Evolutionary conservation across 2,888 invertebrate genomes (phyloP), one percentile per base, ranked within the genome.

Genomic region (Tholera decimalis): DNA sequence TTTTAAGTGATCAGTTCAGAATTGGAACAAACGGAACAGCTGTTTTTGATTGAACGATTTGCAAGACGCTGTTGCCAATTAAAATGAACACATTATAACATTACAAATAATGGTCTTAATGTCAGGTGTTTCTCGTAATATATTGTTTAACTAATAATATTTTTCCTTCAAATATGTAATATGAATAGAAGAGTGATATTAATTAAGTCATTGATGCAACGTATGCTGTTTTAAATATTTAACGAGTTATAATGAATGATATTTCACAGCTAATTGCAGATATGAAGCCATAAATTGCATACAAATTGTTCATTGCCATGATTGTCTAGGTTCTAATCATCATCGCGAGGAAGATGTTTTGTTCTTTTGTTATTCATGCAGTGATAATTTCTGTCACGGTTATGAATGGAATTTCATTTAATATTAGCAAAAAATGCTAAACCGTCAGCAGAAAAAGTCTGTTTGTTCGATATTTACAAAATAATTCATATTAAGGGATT

Each of bases 231-330:
- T 94, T 93, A 90, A 94, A 94, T 94, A 94, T 91, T 80, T 93
- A 94, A 94, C 88, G 94, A 95, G 91, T 73, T 82, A 83, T 94
- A 94, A 95, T 94, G 92, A 90, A 88, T 88, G 83, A 88, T 93
- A 94, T 91, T 92, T 94, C 88, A 92, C 85, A 61, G 77, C 70
- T 91, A 89, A 94, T 92, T 91, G 88, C 82, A 78, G 43, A 85
- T 80, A 83, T 88, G 87, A 91, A 89, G 89, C 83, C 88, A 90
- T 88, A 83, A 83, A 85, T 83, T 91, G 95, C 93, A 95, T 95
- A 94, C 89, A 88, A 94, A 95, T 95, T 85, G 92, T 88, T 85
- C 80, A 91, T 95, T 93, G 91, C 46, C 79, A 74, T 89, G 87
- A 89, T 91, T 91, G 85, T 91, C 85, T 85, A 84, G 82, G 82